These are phyloP conservation scores for Lasiurus cinereus DNA, from an alignment of 2,113 vertebrate genomes.

Conservation along the genomic window DNA sequence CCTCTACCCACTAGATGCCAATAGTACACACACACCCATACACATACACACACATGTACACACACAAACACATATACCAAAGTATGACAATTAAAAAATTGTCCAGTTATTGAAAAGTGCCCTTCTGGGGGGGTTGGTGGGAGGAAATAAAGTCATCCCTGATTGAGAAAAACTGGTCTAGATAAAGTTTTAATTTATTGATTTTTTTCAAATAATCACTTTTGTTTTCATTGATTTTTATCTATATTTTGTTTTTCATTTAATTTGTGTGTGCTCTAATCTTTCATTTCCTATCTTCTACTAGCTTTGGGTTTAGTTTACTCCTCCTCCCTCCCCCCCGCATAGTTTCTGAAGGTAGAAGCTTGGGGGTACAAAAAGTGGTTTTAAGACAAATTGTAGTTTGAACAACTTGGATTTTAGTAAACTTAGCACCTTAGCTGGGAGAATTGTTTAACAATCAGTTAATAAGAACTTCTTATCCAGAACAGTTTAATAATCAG, in stretches of 20 bases:
- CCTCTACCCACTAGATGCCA: background rate
- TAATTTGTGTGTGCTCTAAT: background rate
- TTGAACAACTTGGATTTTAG: slow-evolving; percentile 41
- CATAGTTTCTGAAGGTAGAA: background rate
- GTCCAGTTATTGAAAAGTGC: background rate
- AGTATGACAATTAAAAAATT: background rate
- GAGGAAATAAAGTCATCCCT: background rate
- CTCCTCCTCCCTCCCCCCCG: accelerated
- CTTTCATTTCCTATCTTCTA: background rate
- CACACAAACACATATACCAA: background rate
- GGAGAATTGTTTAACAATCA: background rate
- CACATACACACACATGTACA: background rate
- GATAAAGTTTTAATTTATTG: slow-evolving; percentile 28
- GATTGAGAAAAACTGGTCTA: background rate
- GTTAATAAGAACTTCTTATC: background rate
- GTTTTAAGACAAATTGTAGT: slow-evolving; percentile 29
- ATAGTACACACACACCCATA: background rate
- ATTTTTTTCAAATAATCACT: background rate
- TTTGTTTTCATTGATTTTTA: background rate
- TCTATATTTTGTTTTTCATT: background rate
- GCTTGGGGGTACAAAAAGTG: background rate
- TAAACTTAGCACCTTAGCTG: background rate
- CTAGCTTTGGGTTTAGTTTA: background rate
- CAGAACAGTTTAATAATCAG: background rate
- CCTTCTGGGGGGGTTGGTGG: accelerated